These are phyloP conservation scores for Periplaneta americana DNA, from an alignment of 1,140 invertebrate genomes.

Conservation along the genomic window DNA sequence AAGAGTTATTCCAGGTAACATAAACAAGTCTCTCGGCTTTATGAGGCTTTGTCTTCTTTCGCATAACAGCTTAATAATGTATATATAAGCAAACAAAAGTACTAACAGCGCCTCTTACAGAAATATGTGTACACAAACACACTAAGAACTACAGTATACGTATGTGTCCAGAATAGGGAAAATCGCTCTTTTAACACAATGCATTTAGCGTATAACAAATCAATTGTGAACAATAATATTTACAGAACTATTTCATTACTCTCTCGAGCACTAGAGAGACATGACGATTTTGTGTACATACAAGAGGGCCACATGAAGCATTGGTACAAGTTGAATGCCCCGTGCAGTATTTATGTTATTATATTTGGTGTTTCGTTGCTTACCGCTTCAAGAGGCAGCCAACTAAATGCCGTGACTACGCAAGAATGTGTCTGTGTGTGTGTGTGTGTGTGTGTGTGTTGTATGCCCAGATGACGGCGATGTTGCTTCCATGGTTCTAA, in stretches of 20 bases:
- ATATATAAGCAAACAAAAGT: not conserved
- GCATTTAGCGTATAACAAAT: not conserved
- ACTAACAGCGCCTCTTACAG: not conserved
- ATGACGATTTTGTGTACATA: not conserved
- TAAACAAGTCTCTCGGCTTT: not conserved
- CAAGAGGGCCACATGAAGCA: not conserved
- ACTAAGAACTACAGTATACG: no score
- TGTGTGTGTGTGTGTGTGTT: no score
- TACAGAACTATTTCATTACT: not conserved
- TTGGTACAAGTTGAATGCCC: not conserved
- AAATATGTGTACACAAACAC: not conserved
- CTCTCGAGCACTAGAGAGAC: not conserved
- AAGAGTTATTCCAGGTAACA: not conserved
- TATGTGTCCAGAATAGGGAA: not conserved
- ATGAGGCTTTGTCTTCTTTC: not conserved
- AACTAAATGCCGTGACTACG: not conserved
- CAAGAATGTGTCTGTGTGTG: no score
- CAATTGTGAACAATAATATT: not conserved
- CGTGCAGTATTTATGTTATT: not conserved
- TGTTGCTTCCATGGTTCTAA: not conserved
- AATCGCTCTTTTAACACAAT: not conserved
- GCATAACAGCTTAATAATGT: not conserved
- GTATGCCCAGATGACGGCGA: not conserved
- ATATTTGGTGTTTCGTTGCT: not conserved
- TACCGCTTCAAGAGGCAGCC: not conserved